Evolutionary conservation across 2,113 vertebrate species (phyloP).

Genomic region (Ginglymostoma cirratum): DNA sequence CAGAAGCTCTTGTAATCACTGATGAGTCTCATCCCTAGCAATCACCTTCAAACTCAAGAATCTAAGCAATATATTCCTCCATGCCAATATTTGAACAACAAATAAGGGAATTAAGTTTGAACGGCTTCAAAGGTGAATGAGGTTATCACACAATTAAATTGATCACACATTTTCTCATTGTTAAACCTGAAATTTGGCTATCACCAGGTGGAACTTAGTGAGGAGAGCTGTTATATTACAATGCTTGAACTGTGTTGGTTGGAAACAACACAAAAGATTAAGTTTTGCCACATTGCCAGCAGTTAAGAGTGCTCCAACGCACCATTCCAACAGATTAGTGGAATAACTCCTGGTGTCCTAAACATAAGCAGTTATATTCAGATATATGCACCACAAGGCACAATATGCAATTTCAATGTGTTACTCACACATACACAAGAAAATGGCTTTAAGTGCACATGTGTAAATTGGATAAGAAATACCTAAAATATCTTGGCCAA

Average conservation of each 20-base stretch:
- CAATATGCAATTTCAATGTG: background rate
- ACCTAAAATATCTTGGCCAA: background rate
- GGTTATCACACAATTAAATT: background rate
- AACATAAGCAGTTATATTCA: background rate
- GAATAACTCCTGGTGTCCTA: background rate
- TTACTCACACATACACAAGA: background rate
- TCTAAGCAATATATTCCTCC: background rate
- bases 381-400: background rate
- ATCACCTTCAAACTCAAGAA: background rate
- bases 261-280: background rate
- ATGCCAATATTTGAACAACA: background rate
- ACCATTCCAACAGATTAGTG: background rate
- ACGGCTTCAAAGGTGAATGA: background rate
- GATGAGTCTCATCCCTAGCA: background rate
- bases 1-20: background rate
- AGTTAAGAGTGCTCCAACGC: background rate
- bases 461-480: background rate
- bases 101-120: background rate
- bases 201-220: background rate
- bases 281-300: background rate
- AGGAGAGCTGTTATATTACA: background rate
- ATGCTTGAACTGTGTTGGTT: background rate
- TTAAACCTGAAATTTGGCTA: background rate
- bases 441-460: background rate
- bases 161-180: background rate